phyloP scores from a whole-genome alignment of 2,113 vertebrate species.

The Brachyistius frenatus region DNA sequence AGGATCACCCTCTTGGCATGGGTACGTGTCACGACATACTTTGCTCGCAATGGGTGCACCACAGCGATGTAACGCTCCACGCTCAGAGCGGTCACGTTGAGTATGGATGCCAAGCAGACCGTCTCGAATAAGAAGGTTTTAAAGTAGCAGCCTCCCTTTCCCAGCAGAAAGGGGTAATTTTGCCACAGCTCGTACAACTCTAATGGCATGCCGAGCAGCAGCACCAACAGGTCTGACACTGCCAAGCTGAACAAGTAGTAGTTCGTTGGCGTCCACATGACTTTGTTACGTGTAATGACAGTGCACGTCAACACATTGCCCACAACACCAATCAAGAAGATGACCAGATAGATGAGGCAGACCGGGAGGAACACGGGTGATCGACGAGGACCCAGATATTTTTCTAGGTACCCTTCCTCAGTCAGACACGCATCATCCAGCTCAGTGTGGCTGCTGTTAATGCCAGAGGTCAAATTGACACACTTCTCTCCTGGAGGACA shows the following conservation, averaged over 20 bases:
- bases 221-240: constrained; percentile 92
- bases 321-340: constrained; percentile 89
- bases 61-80: constrained; percentile 94
- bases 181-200: constrained; percentile 95
- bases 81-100: constrained; percentile 93
- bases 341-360: constrained; percentile 90
- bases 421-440: constrained; percentile 86
- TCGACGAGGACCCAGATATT: constrained; percentile 87
- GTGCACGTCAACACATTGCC: constrained; percentile 92
- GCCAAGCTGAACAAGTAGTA: constrained; percentile 96
- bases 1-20: constrained; percentile 90
- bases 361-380: constrained; percentile 88
- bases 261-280: constrained; percentile 95
- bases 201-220: constrained; percentile 93
- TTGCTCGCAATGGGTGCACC: constrained; percentile 92
- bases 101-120: constrained; percentile 94
- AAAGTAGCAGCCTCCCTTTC: constrained; percentile 89
- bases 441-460: constrained; percentile 52
- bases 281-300: constrained; percentile 89
- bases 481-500: constrained; percentile 58
- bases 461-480: constrained; percentile 73
- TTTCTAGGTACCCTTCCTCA: constrained; percentile 84
- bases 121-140: constrained; percentile 93
- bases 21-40: constrained; percentile 89
- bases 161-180: constrained; percentile 95